Conservation (phyloP, 2,888 invertebrate species). For the Muscina levida region DNA sequence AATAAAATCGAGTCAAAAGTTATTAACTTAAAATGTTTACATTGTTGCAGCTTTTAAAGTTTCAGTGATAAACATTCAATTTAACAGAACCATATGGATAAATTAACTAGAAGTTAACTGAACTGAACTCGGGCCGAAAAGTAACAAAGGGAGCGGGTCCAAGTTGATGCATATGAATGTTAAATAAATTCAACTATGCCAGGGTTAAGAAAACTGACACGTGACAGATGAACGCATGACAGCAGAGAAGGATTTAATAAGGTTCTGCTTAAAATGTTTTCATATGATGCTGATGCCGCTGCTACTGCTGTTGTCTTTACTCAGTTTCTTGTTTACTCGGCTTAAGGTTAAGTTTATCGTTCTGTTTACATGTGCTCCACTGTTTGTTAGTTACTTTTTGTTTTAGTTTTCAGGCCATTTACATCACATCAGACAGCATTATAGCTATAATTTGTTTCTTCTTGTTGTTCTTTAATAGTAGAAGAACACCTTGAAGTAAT, state of each 20-base stretch:
- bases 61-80: neutral
- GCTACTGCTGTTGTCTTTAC: slow-evolving; percentile 11
- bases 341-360: too few species aligned
- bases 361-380: too few species aligned
- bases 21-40: too few species aligned
- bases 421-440: too few species aligned
- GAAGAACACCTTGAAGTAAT: slow-evolving; percentile 34
- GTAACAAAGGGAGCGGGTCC: neutral
- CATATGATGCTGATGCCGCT: neutral
- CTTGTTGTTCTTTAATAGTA: too few species aligned
- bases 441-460: too few species aligned
- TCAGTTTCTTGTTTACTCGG: too few species aligned
- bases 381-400: too few species aligned
- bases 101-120: neutral
- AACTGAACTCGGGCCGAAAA: neutral
- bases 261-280: neutral
- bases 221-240: too few species aligned
- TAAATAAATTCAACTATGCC: neutral
- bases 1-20: too few species aligned
- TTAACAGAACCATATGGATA: neutral
- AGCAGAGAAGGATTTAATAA: too few species aligned
- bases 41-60: neutral
- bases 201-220: slow-evolving; percentile 2
- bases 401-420: too few species aligned
- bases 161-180: neutral